Conservation (phyloP, 92 coral and sea anemone genomes). For the Phenganax subtilis region DNA sequence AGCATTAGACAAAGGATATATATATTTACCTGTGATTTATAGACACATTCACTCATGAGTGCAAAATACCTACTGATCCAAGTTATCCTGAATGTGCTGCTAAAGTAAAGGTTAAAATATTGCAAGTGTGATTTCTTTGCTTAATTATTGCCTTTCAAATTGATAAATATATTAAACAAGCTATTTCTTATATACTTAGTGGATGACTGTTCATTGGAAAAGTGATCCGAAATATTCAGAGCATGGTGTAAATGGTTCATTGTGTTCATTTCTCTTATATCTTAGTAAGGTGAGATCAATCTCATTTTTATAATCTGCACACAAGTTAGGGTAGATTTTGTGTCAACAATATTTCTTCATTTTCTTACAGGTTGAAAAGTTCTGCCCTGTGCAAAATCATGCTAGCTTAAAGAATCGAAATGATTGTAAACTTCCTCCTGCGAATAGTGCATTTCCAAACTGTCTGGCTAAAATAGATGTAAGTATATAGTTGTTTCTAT, state of each 20-base stretch:
- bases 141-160: neutral
- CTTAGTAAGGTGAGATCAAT: slow-evolving; percentile 44
- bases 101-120: slow-evolving; percentile 58
- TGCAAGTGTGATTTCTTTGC: neutral
- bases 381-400: slow-evolving; percentile 49
- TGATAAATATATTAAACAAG: no score
- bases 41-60: slow-evolving; percentile 4
- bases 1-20: no score
- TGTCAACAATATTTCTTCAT: neutral
- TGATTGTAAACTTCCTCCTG: slow-evolving; percentile 40
- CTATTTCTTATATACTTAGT: slow-evolving; percentile 7
- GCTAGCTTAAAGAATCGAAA: neutral
- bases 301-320: no score
- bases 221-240: slow-evolving; percentile 42
- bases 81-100: slow-evolving; percentile 63
- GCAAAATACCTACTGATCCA: slow-evolving; percentile 63
- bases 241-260: slow-evolving; percentile 52
- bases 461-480: slow-evolving; percentile 74
- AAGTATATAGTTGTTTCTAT: neutral
- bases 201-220: slow-evolving; percentile 49
- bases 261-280: slow-evolving; percentile 43
- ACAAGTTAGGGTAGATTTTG: no score
- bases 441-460: slow-evolving; percentile 67
- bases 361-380: slow-evolving; percentile 54
- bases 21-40: neutral